These are phyloP conservation scores for Hipparchia sbordonii DNA, from an alignment of 2,888 invertebrate genomes.

Conservation along the genomic window DNA sequence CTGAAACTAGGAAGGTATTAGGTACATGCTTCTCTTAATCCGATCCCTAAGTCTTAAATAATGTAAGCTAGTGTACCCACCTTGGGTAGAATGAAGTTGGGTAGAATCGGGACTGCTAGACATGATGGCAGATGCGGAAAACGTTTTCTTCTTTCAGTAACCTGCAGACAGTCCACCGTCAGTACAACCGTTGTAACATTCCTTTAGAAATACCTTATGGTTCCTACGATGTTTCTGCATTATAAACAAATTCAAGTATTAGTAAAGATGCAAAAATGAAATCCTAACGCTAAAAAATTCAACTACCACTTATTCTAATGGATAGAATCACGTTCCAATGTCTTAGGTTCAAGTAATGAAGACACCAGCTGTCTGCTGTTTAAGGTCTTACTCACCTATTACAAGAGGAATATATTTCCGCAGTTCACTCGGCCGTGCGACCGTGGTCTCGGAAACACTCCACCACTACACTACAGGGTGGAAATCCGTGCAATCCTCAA, in stretches of 20 bases:
- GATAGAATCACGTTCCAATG: no score
- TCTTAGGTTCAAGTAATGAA: neutral
- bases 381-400: no score
- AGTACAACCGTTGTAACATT: neutral
- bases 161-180: neutral
- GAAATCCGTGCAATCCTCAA: neutral
- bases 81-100: constrained; percentile 38
- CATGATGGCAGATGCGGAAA: constrained; percentile 24
- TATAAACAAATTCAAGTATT: neutral
- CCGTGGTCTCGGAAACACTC: no score
- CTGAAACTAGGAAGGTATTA: neutral
- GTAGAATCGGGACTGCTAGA: constrained; percentile 41
- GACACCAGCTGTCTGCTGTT: neutral
- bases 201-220: no score
- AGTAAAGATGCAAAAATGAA: no score
- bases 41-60: no score
- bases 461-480: no score
- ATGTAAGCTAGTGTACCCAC: constrained; percentile 22
- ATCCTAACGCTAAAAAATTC: no score
- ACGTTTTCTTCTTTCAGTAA: neutral
- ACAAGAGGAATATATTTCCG: no score
- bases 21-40: no score
- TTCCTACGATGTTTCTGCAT: neutral
- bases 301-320: no score
- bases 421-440: no score